These are phyloP conservation scores for Siderastrea radians DNA, from an alignment of 92 coral and sea anemone genomes.

Conservation along the genomic window DNA sequence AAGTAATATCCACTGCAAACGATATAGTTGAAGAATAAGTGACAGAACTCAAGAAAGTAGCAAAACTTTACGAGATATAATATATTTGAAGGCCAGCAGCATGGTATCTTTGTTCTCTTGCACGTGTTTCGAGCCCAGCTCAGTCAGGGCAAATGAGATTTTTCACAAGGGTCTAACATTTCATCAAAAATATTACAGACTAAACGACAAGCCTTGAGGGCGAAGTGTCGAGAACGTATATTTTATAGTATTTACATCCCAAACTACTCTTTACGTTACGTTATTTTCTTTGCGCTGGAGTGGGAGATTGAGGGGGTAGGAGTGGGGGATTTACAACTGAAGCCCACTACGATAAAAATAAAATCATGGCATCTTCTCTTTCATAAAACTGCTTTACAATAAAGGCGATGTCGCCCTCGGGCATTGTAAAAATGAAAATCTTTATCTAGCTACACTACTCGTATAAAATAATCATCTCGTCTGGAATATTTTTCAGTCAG, in stretches of 20 bases:
- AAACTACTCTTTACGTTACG: slow-evolving; percentile 17
- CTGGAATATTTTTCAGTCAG: slow-evolving; percentile 44
- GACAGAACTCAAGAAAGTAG: not conserved
- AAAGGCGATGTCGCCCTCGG: slow-evolving; percentile 27
- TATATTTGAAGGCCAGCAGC: not conserved
- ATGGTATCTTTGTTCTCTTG: not conserved
- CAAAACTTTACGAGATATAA: not conserved
- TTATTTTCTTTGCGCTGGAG: slow-evolving; percentile 1
- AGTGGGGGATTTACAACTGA: not conserved
- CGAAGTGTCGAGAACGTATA: slow-evolving; percentile 23
- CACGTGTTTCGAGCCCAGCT: not conserved
- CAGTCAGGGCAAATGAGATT: no score
- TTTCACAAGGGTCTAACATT: not conserved
- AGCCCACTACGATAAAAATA: slow-evolving; percentile 60
- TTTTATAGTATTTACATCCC: slow-evolving; percentile 39
- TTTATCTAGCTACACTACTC: slow-evolving; percentile 62
- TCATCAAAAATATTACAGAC: not conserved
- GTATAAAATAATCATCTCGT: slow-evolving; percentile 39
- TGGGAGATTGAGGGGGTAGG: slow-evolving; percentile 1
- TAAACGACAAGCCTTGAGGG: not conserved
- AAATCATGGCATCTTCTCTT: slow-evolving; percentile 34
- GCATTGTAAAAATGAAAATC: slow-evolving; percentile 65
- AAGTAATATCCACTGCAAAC: no score
- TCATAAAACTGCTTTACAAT: slow-evolving; percentile 59
- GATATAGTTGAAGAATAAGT: no score